Percentiles rank a stretch among this genome's conserved stretches.
Evolutionary conservation across 2,888 invertebrate species (phyloP).

Genomic region (Anoplius nigerrimus): DNA sequence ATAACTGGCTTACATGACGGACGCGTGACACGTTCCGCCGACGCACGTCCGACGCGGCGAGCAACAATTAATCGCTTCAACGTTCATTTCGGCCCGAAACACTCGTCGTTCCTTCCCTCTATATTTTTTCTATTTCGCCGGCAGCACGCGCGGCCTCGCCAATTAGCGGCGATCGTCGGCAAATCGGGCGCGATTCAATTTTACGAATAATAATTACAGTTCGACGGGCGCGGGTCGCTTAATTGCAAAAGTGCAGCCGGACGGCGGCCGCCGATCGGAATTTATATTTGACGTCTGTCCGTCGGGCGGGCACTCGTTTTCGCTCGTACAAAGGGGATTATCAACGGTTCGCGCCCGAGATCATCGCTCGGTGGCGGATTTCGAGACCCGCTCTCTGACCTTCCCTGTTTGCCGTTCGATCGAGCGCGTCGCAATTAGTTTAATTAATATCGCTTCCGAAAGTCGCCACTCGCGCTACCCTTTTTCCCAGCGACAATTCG

Average conservation of each 20-base stretch:
- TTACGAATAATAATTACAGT: slow-evolving; percentile 21
- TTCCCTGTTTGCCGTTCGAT: background rate
- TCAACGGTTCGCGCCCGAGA: background rate
- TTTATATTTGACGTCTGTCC: slow-evolving; percentile 33
- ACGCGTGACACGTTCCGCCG: too few relatives aligned
- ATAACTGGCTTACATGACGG: background rate
- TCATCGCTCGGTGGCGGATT: background rate
- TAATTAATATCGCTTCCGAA: slow-evolving; percentile 9
- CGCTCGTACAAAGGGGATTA: slow-evolving; percentile 18
- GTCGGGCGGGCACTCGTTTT: slow-evolving; percentile 3
- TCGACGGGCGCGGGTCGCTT: slow-evolving; percentile 7
- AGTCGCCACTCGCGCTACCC: background rate
- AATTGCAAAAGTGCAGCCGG: slow-evolving; percentile 18
- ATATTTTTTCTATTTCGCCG: background rate
- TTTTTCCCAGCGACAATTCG: too few relatives aligned
- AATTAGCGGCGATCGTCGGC: background rate
- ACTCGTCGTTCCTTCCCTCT: background rate
- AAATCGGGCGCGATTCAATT: slow-evolving; percentile 9
- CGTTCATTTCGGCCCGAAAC: too few relatives aligned
- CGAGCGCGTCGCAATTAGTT: slow-evolving; percentile 16
- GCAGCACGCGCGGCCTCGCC: background rate
- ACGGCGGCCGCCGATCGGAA: slow-evolving; percentile 3
- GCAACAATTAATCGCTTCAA: too few relatives aligned
- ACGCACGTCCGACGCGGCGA: too few relatives aligned
- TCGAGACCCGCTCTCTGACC: background rate